phyloP scores from a whole-genome alignment of 1,140 invertebrate genomes.

The Drosophila persimilis region DNA sequence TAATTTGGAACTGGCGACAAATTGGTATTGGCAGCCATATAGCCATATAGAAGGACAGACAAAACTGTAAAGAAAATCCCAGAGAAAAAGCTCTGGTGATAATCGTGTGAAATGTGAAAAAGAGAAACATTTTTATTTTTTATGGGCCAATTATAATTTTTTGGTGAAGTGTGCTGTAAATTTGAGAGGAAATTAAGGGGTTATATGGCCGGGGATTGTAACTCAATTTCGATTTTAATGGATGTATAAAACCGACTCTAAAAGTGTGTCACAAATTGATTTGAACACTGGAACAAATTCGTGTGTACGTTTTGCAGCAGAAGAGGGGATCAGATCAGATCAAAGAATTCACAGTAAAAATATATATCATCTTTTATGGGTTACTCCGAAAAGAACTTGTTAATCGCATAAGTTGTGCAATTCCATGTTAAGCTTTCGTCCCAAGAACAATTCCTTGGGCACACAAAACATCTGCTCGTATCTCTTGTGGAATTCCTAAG shows the following conservation, averaged over 20 bases:
- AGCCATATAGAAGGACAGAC: background rate
- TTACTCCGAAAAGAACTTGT: slow-evolving; percentile 12
- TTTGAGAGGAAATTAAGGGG: slow-evolving; percentile 30
- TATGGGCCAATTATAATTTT: slow-evolving; percentile 45
- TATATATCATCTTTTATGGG: slow-evolving; percentile 4
- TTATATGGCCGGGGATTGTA: slow-evolving; percentile 8
- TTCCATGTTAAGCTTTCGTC: slow-evolving; percentile 13
- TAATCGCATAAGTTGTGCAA: slow-evolving; percentile 26
- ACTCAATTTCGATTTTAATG: slow-evolving; percentile 34
- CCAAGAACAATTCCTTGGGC: slow-evolving; percentile 8
- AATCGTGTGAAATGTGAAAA: slow-evolving; percentile 32
- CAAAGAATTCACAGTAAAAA: too few species aligned
- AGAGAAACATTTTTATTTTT: slow-evolving; percentile 57
- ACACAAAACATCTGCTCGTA: slow-evolving; percentile 14
- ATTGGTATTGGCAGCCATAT: slow-evolving; percentile 45
- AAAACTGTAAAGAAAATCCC: slow-evolving; percentile 1
- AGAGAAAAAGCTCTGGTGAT: slow-evolving; percentile 7
- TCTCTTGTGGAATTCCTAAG: slow-evolving; percentile 25
- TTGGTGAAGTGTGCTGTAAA: slow-evolving; percentile 23
- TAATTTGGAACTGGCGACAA: slow-evolving; percentile 63
- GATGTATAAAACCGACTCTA: slow-evolving; percentile 1
- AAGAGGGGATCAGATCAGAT: too few species aligned
- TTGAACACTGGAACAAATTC: background rate
- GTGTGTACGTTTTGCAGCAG: too few species aligned
- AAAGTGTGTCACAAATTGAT: slow-evolving; percentile 19